Evolutionary conservation across 2,888 invertebrate genomes (phyloP).

Genomic region (Tortricodes alternella): DNA sequence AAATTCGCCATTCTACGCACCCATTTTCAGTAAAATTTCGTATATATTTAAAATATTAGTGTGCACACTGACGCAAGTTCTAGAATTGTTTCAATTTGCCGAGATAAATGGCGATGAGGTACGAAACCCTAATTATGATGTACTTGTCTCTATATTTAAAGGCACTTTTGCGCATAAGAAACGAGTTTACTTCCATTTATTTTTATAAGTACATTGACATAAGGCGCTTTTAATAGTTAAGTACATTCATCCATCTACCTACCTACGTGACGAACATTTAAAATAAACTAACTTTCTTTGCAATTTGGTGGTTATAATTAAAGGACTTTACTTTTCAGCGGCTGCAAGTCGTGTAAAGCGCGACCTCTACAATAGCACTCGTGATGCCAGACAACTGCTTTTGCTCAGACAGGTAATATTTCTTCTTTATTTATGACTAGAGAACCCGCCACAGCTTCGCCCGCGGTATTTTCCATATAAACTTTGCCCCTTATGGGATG

Average conservation of each 20-base stretch:
- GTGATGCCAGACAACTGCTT: conserved; percentile 63
- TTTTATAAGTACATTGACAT: conserved; percentile 3
- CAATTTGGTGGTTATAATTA: not conserved
- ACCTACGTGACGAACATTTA: too few relatives aligned
- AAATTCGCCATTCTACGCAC: too few relatives aligned
- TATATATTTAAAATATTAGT: too few relatives aligned
- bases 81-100: too few relatives aligned
- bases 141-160: not conserved
- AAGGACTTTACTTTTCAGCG: conserved; percentile 48
- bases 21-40: too few relatives aligned
- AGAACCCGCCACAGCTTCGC: too few relatives aligned
- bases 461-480: too few relatives aligned
- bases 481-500: too few relatives aligned
- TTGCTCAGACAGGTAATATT: conserved; percentile 56
- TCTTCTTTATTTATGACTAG: not conserved
- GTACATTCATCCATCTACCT: not conserved
- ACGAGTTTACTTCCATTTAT: conserved; percentile 7
- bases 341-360: conserved; percentile 57
- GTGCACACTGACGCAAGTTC: too few relatives aligned
- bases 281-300: too few relatives aligned
- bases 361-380: conserved; percentile 56
- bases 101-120: too few relatives aligned
- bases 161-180: not conserved
- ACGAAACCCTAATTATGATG: too few relatives aligned
- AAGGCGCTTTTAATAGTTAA: not conserved